Percentiles rank a stretch among this genome's conserved stretches.
These are phyloP conservation scores for Urocolius indicus DNA, from an alignment of 2,113 vertebrate species.

Conservation along the genomic window DNA sequence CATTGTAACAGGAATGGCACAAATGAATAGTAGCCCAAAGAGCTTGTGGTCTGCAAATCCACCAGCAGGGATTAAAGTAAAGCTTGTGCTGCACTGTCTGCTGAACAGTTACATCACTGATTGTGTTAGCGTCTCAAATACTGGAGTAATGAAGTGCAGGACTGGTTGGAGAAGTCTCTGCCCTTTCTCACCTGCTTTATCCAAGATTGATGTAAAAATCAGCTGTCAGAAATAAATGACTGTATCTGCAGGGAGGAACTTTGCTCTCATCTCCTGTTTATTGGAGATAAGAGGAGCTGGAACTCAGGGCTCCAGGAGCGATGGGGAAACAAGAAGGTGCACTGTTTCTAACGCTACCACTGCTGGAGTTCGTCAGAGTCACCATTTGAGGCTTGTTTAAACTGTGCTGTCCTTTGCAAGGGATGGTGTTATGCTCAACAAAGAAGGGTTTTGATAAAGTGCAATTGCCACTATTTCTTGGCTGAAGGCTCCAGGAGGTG, in stretches of 20 bases:
- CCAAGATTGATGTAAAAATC: not conserved
- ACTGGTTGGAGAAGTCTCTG: not conserved
- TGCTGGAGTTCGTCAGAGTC: conserved; percentile 50
- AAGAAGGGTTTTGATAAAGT: not conserved
- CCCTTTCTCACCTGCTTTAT: not conserved
- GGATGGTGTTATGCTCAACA: not conserved
- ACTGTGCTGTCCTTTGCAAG: conserved; percentile 19
- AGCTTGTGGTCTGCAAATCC: not conserved
- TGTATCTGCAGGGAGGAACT: not conserved
- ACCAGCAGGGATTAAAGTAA: not conserved
- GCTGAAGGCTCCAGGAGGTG: conserved; percentile 15
- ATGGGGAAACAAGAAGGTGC: conserved; percentile 18
- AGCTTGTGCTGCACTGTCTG: not conserved
- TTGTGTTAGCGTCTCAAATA: not conserved
- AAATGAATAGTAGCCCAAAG: not conserved
- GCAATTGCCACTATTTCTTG: conserved; percentile 11
- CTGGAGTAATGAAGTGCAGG: not conserved
- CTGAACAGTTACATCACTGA: not conserved
- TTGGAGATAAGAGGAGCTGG: not conserved
- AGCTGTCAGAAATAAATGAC: not conserved
- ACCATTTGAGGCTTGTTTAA: conserved; percentile 27
- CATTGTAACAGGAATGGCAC: not conserved
- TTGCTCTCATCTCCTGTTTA: conserved; percentile 45
- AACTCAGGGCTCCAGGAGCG: not conserved
- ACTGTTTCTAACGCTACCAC: conserved; percentile 13